Base-by-base conservation (phyloP, 2,797 vertebrate species). In the Brachyalestes nurse region DNA sequence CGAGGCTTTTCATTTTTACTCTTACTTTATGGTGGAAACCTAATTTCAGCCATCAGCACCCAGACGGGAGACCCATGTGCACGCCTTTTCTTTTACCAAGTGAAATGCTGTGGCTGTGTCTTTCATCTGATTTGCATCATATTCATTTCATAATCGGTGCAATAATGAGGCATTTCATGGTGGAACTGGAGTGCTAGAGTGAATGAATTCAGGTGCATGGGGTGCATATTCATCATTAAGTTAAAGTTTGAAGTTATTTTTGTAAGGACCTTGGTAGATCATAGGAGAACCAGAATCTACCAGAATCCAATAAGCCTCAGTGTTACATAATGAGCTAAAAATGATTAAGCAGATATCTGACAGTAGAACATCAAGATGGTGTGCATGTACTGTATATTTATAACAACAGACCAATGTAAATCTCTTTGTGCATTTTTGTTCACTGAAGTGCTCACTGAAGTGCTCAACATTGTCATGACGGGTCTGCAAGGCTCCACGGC, bases 21-120 rank as follows among this genome's bases (percentile, higher is more conserved):
- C 9, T 62, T 49, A 38, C n/a, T 64, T 61, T 61, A 70, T 78
- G 45, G 13, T 23, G 19, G 74, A 60, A 79, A 66, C 57, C 38
- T 76, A 6, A 77, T 77, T 77, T 72, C 17, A 51, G 58, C 55
- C 45, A 61, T 34, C 38, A 60, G 14, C 42, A 64, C 25, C 70
- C 60, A 57, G 53, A 12, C 42, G 34, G n/a, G 10, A 72, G 62
- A 65, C 9, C 38, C 2, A 14, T 19, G 45, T 53, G 21, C 9
- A 65, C 14, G 19, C 60, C 61, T 34, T 19, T 61, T 28, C 28
- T 28, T 8, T 16, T 42, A 19, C 60, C 21, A 19, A 72, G 51
- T 55, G 17, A 34, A 55, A 38, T 13, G 69, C 4, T 53, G 70
- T 13, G 49, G 17, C n/a, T 38, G 49, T n/a, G 17, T 38, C 57